Base-by-base conservation (phyloP, 2,888 invertebrate genomes). In the Tanypteryx hageni region DNA sequence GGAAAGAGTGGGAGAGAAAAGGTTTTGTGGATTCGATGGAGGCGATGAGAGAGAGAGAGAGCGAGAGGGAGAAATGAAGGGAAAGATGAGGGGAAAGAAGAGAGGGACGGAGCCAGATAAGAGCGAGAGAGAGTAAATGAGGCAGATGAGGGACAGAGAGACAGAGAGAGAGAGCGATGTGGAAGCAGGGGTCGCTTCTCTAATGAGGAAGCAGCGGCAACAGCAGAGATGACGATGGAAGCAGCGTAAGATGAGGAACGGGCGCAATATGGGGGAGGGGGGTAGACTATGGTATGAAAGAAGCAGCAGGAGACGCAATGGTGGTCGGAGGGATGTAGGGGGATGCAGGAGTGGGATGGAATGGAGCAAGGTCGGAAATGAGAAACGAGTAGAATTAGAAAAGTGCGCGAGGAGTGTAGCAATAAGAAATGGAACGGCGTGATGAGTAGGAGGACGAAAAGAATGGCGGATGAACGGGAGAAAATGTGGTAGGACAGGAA, bases 191-290 rank as follows among this genome's bases (percentile, higher is more conserved):
- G 4, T 44, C 5, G 44, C 13, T 44, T 13, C 89, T 64, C 64
- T 89, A 89, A 89, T 89, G 89, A 89, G 89, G 89, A 89, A 89
- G 89, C 89, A 31, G 5, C 27, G 86, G 5, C 13, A 61, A 31
- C 86, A 57, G 58, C 58, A 86, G 86, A 27, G 86, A 59, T 14
- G 59, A 59, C n/a, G n/a, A n/a, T n/a, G 86, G 61, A 83, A 56
- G n/a, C 27, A n/a, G 85, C n/a, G 85, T 22, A 58, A 57, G 22
- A 59, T 58, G 11, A 31, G n/a, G 31, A 27, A 14, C 27, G 76
- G 76, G 27, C 10, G n/a, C 22, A 76, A 76, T n/a, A 61, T 31
- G 86, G 59, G 59, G 14, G 11, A 22, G 59, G 7, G 31, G 59
- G 86, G 59, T 31, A 31, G 57, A n/a, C 57, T 61, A 57, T 10